These are phyloP conservation scores for Lethenteron camtschaticum DNA, from an alignment of 2,113 vertebrate species.

Conservation along the genomic window DNA sequence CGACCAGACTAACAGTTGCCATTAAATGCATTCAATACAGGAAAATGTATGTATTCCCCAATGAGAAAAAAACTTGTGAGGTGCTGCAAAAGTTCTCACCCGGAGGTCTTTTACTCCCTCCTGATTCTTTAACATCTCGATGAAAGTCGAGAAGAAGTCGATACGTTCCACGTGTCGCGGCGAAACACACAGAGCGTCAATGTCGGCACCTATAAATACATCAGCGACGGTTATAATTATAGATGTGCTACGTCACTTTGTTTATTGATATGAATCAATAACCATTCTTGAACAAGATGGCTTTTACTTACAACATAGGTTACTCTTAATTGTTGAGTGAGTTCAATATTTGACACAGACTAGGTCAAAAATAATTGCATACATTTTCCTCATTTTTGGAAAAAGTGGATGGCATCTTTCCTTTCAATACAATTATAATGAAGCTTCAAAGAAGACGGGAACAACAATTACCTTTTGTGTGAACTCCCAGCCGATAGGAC, in stretches of 20 bases:
- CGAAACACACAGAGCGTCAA: conserved; percentile 59
- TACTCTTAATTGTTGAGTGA: conserved; percentile 2
- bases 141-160: conserved; percentile 67
- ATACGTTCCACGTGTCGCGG: conserved; percentile 53
- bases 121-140: conserved; percentile 55
- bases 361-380: conserved; percentile 9
- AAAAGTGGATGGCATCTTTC: too few relatives aligned
- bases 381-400: conserved; percentile 1
- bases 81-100: conserved; percentile 21
- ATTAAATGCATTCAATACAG: too few relatives aligned
- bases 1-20: too few relatives aligned
- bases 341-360: conserved; percentile 6
- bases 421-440: too few relatives aligned
- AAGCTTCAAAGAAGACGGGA: background rate
- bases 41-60: too few relatives aligned
- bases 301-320: too few relatives aligned
- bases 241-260: too few relatives aligned
- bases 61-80: too few relatives aligned
- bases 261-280: too few relatives aligned
- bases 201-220: conserved; percentile 47
- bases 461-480: conserved; percentile 43
- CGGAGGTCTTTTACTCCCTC: conserved; percentile 58
- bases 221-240: too few relatives aligned
- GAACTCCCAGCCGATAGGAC: conserved; percentile 58
- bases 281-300: too few relatives aligned